Evolutionary conservation across 2,797 vertebrate species (phyloP), one percentile per base, ranked within the genome.

Genomic region (Astyanax mexicanus): DNA sequence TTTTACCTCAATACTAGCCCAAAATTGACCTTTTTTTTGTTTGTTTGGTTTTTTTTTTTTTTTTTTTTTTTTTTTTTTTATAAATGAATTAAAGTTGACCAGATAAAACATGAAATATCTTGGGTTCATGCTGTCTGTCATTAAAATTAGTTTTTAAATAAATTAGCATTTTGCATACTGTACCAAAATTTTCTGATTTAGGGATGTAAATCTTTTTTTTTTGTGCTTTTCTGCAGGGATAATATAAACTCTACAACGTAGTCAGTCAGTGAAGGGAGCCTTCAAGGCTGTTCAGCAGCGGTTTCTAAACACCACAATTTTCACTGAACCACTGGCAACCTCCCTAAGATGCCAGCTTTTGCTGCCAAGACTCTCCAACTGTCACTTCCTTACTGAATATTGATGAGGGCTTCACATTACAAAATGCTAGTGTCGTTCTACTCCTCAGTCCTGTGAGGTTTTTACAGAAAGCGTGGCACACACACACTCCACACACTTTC

Each of bases 341-440:
- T 85, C 65, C 66, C 74, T 42, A 80, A 83, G 81, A 80, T 86
- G 82, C 87, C 85, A 86, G 69, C 69, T 81, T 69, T 25, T 17
- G 8, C 58, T 87, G 88, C 89, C 88, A 92, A 88, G 82, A 88
- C 79, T 74, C 72, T 87, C 86, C 87, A 90, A 88, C 90, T 89
- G 88, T 88, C 90, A 89, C 85, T 88, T 89, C 85, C 86, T 87
- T 83, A 75, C 89, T 89, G 77, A 89, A 88, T 89, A 91, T 89
- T 91, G 86, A 92, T 90, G 87, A 91, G 84, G 72, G 72, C 42
- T 87, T 87, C 81, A 84, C 66, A 80, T 21, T 75, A 81, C 79
- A 84, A 81, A 84, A 74, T 29, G 61, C 17, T 52, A 67, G 52
- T 47, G 61, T 70, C 45, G 13, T n/a, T 60, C 73, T 75, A 67